phyloP scores from a whole-genome alignment of 2,113 vertebrate genomes.

The Pao palembangensis region DNA sequence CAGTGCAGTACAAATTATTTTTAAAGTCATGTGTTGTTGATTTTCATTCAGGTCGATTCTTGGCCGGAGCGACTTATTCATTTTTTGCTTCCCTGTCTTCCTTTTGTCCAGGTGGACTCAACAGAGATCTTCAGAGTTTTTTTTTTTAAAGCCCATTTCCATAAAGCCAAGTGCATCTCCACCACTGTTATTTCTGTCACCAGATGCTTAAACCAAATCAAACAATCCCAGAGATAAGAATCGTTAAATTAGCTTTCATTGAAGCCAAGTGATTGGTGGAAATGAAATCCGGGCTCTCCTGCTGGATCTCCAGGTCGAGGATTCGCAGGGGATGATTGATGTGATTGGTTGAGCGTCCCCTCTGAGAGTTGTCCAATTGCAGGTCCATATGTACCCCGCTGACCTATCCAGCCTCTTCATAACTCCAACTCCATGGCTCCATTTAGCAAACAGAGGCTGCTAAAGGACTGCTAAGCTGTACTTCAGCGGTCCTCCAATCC shows the following conservation, averaged over 20 bases:
- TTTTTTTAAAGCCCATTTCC: constrained; percentile 38
- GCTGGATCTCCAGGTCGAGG: constrained; percentile 64
- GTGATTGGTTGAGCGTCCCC: constrained; percentile 64
- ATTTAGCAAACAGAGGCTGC: constrained; percentile 74
- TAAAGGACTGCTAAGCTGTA: constrained; percentile 74
- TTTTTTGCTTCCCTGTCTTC: background rate
- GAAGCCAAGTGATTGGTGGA: constrained; percentile 67
- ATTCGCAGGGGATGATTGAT: constrained; percentile 41
- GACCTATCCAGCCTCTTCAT: constrained; percentile 73
- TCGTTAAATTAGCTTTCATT: constrained; percentile 64
- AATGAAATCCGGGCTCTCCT: constrained; percentile 56
- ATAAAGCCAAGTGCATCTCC: constrained; percentile 56
- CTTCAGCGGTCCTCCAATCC: constrained; percentile 74
- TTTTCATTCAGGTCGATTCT: background rate
- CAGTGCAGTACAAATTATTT: background rate
- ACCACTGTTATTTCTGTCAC: constrained; percentile 54
- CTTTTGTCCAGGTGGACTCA: constrained; percentile 19
- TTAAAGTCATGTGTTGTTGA: background rate
- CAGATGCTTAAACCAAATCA: constrained; percentile 56
- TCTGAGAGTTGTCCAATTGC: constrained; percentile 62
- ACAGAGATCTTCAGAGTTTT: constrained; percentile 5
- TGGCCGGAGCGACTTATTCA: constrained; percentile 1
- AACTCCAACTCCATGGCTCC: constrained; percentile 66
- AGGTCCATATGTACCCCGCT: constrained; percentile 48
- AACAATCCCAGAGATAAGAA: constrained; percentile 57